Evolutionary conservation across 1,140 invertebrate species (phyloP), one percentile per base, ranked within the genome.

Genomic region (Armadillidium nasatum): DNA sequence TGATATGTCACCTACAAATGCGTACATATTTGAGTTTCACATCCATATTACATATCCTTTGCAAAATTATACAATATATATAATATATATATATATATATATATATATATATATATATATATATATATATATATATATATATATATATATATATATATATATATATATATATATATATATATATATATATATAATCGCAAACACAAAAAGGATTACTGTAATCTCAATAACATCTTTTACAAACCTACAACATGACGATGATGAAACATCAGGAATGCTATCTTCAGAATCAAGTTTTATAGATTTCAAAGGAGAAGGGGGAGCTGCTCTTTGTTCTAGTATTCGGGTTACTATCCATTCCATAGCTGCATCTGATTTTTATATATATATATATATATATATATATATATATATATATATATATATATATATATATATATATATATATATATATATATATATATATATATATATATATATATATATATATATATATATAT

Each of bases 61-160:
- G n/a, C n/a, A n/a, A n/a, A n/a, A n/a, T n/a, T n/a, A n/a, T n/a
- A n/a, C n/a, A n/a, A n/a, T n/a, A n/a, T n/a, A 33, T 33, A 1
- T 1, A 3, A 33, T 33, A 33, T 33, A 33, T 33, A 33, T 33
- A 33, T 33, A 72, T 19, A 72, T 45, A 72, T 46, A 72, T 45
- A 72, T 46, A 72, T 45, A 72, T 46, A 72, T 45, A 72, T 72
- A 72, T 72, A 72, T 72, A 72, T 72, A 72, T 72, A 72, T 72
- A 13, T 72, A 45, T 72, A 72, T 72, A 72, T 72, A 45, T 72
- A 72, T 72, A 44, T 43, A 72, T n/a, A 72, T 72, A 46, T 45
- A 13, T 43, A 11, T n/a, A 11, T 44, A 10, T 71, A 43, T 71
- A 9, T 71, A 7, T 71, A 43, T 33, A 43, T 71, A 43, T 71